These are phyloP conservation scores for Cottoperca gobio DNA, from an alignment of 2,797 vertebrate species.

Conservation along the genomic window DNA sequence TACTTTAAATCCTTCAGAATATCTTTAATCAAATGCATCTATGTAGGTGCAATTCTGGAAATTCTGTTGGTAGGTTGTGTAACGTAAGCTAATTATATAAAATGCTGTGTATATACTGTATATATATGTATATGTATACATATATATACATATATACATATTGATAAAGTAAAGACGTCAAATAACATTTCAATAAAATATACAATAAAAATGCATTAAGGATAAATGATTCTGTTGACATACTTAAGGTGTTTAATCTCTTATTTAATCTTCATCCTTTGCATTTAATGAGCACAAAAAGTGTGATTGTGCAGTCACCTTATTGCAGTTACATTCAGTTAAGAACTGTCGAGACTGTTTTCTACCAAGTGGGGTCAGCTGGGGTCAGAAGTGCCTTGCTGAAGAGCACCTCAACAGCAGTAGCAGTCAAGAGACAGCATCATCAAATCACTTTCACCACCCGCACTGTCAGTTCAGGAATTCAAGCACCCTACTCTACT, in stretches of 20 bases:
- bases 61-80: background rate
- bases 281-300: background rate
- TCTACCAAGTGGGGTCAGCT: too few species aligned
- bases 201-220: background rate
- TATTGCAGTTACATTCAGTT: background rate
- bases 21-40: background rate
- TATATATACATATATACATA: too few species aligned
- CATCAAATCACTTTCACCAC: constrained; percentile 12
- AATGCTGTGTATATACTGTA: background rate
- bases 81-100: background rate
- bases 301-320: background rate
- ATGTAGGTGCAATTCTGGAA: background rate
- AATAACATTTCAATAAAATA: background rate
- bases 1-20: background rate
- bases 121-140: too few species aligned
- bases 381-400: background rate
- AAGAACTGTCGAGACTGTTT: too few species aligned
- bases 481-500: constrained; percentile 13
- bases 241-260: background rate
- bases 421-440: background rate
- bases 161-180: too few species aligned
- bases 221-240: background rate
- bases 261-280: background rate
- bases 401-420: background rate
- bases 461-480: constrained; percentile 10